Evolutionary conservation across 2,888 invertebrate species (phyloP).

Genomic region (Leptura quadrifasciata): DNA sequence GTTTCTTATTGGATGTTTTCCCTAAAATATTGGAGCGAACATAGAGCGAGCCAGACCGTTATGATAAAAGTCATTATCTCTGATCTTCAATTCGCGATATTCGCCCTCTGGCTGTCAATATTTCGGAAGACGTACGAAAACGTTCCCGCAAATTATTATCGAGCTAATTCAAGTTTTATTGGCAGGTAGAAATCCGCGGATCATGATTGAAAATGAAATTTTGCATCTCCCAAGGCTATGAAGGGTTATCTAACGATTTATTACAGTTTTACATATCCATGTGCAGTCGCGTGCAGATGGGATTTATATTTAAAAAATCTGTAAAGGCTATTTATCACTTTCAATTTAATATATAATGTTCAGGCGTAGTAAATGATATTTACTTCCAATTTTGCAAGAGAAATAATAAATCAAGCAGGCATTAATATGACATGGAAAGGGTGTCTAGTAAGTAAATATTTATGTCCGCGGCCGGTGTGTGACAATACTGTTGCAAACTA

Average conservation of each 20-base stretch:
- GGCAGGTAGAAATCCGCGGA: not conserved
- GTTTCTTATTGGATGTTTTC: not conserved
- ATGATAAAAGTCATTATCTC: constrained; percentile 4
- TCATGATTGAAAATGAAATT: not conserved
- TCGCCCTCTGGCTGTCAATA: not conserved
- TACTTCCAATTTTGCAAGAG: too few relatives aligned
- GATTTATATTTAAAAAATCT: not conserved
- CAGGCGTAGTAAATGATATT: too few relatives aligned
- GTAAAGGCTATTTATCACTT: too few relatives aligned
- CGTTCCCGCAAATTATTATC: not conserved
- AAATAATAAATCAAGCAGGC: too few relatives aligned
- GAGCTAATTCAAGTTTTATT: not conserved
- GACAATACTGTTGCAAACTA: too few relatives aligned
- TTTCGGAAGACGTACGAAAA: not conserved
- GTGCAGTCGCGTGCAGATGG: too few relatives aligned
- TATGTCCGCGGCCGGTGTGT: too few relatives aligned
- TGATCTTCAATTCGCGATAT: constrained; percentile 3
- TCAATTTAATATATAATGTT: too few relatives aligned
- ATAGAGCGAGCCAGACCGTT: not conserved
- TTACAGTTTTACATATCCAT: not conserved
- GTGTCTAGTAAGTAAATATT: too few relatives aligned
- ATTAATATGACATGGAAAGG: too few relatives aligned
- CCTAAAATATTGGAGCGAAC: not conserved
- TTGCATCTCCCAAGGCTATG: not conserved
- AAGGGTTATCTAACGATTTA: not conserved